Conservation (phyloP, 2,888 invertebrate genomes). For the Hanleya hanleyi region DNA sequence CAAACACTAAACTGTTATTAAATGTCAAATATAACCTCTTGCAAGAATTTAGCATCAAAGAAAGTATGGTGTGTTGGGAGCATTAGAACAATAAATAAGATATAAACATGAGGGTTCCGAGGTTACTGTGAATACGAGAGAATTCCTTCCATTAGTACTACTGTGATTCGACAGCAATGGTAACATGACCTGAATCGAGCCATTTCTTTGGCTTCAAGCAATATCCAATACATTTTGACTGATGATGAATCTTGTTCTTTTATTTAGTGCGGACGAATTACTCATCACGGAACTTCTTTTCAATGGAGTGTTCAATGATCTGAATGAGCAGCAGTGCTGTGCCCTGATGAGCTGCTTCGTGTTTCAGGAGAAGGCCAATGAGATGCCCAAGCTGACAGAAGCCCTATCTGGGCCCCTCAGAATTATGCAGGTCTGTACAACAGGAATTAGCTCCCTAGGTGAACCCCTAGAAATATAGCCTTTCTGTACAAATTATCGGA, state of each 20-base stretch:
- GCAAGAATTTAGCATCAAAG: no score
- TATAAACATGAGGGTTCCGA: no score
- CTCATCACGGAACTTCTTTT: constrained; percentile 98
- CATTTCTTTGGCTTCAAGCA: background rate
- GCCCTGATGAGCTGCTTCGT: constrained; percentile 76
- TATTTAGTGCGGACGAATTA: constrained; percentile 87
- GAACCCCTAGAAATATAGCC: no score
- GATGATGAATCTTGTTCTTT: no score
- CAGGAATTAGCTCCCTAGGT: no score
- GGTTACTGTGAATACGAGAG: no score
- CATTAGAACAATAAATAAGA: no score
- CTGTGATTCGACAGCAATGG: background rate
- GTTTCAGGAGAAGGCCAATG: constrained; percentile 85
- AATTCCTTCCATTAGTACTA: no score
- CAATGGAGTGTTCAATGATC: constrained; percentile 93
- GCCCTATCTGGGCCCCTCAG: constrained; percentile 91
- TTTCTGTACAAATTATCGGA: no score
- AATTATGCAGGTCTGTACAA: constrained; percentile 82
- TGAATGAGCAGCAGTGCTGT: constrained; percentile 80
- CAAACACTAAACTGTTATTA: background rate
- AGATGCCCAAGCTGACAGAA: constrained; percentile 86
- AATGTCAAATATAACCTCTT: background rate
- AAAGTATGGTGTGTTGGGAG: no score
- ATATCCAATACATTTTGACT: no score
- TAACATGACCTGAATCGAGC: background rate